Percentiles rank a stretch among this genome's conserved stretches.
These are phyloP conservation scores for Arctocebus calabarensis DNA, from an alignment of 2,797 vertebrate genomes.

Conservation along the genomic window DNA sequence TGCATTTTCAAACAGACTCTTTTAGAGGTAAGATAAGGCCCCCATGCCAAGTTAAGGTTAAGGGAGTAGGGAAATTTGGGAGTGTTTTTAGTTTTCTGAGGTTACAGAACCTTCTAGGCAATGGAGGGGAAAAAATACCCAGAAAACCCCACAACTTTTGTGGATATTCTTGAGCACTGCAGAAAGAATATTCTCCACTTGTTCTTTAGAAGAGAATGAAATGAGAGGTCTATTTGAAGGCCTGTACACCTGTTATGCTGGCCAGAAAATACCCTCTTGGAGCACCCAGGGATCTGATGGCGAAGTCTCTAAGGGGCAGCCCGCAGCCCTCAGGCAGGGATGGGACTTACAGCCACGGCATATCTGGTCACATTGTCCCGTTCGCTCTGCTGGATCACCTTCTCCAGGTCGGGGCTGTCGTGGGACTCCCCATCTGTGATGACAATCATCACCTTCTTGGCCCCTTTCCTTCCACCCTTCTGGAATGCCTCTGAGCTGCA, in stretches of 20 bases:
- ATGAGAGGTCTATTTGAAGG: not conserved
- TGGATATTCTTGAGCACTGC: not conserved
- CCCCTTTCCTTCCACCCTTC: conserved; percentile 96
- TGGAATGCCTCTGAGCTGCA: conserved; percentile 97
- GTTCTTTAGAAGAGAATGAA: not conserved
- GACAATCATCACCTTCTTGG: conserved; percentile 99
- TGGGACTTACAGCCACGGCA: conserved; percentile 94
- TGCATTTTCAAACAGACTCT: not conserved
- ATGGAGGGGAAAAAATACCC: not conserved
- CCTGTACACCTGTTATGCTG: not conserved
- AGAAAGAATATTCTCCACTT: not conserved
- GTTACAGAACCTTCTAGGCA: not conserved
- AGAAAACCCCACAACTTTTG: not conserved
- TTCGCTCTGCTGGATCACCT: conserved; percentile 97
- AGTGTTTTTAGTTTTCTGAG: not conserved
- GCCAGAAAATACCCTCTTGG: not conserved
- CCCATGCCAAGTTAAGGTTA: not conserved
- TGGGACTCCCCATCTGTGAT: conserved; percentile 99
- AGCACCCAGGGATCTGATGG: not conserved
- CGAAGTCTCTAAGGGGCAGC: not conserved
- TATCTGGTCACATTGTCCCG: conserved; percentile 97
- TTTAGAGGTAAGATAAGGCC: not conserved
- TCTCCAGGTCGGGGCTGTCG: conserved; percentile 95
- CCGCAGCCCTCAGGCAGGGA: not conserved
- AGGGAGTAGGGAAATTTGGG: too few species aligned